Conservation (phyloP, 2,113 vertebrate genomes). For the Laticauda laticaudata region DNA sequence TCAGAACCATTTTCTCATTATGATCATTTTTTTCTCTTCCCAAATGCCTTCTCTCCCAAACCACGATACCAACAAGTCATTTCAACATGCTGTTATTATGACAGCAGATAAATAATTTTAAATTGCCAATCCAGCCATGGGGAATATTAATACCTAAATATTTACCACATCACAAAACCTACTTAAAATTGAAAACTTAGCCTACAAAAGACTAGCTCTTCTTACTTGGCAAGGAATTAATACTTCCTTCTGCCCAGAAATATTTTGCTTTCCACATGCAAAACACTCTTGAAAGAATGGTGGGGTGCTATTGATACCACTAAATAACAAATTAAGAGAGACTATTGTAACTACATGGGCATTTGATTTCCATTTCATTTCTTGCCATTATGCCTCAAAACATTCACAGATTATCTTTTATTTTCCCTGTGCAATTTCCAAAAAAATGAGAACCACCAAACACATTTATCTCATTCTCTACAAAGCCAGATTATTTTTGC, state of each 20-base stretch:
- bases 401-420: constrained; percentile 21
- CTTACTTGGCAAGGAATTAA: constrained; percentile 3
- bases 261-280: constrained; percentile 23
- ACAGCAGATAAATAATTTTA: constrained; percentile 63
- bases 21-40: constrained; percentile 40
- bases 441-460: not conserved
- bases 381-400: constrained; percentile 17
- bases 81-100: constrained; percentile 59
- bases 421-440: constrained; percentile 10
- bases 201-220: constrained; percentile 1
- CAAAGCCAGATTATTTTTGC: not conserved
- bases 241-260: not conserved
- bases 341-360: constrained; percentile 12
- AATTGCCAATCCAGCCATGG: constrained; percentile 53
- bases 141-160: constrained; percentile 68
- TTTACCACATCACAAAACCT: constrained; percentile 53
- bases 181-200: constrained; percentile 45
- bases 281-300: not conserved
- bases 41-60: constrained; percentile 51
- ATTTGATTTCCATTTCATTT: constrained; percentile 12
- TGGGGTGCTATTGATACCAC: constrained; percentile 4
- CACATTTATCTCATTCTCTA: not conserved
- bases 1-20: constrained; percentile 50
- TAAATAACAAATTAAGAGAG: constrained; percentile 30
- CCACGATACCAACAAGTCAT: constrained; percentile 55